These are phyloP conservation scores for Microcebus tavaratra DNA, from an alignment of 2,113 vertebrate species.

Conservation along the genomic window DNA sequence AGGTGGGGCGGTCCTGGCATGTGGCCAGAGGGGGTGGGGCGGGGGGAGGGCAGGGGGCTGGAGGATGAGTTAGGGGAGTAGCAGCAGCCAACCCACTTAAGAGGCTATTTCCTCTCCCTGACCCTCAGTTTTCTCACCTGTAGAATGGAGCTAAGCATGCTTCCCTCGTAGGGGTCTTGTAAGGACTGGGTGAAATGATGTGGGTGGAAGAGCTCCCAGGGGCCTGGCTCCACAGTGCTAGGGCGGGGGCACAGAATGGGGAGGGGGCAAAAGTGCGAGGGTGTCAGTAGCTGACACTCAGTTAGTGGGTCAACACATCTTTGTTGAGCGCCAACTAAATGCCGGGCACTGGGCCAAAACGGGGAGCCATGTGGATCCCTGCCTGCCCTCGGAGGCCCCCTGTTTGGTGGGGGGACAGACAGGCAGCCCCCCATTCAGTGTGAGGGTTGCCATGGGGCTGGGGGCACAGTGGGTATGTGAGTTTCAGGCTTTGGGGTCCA, in stretches of 20 bases:
- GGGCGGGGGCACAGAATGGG: neutral
- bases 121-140: neutral
- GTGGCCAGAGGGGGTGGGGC: accelerated
- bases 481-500: neutral
- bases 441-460: too few relatives aligned
- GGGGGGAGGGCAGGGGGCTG: accelerated
- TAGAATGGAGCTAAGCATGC: neutral
- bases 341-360: neutral
- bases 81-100: neutral
- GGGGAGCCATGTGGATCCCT: accelerated
- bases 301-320: accelerated
- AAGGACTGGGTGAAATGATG: accelerated
- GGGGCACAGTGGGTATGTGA: neutral
- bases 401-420: neutral
- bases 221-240: accelerated
- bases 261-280: accelerated
- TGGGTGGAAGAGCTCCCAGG: accelerated
- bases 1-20: neutral
- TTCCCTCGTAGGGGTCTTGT: neutral
- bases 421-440: neutral
- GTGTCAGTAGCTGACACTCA: accelerated
- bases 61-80: neutral
- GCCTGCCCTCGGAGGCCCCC: neutral
- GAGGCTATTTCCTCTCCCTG: neutral
- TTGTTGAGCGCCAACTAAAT: neutral